Percentiles rank a stretch among this genome's conserved stretches.
Conservation (phyloP, 2,888 invertebrate species). For the Xestia ashworthii region DNA sequence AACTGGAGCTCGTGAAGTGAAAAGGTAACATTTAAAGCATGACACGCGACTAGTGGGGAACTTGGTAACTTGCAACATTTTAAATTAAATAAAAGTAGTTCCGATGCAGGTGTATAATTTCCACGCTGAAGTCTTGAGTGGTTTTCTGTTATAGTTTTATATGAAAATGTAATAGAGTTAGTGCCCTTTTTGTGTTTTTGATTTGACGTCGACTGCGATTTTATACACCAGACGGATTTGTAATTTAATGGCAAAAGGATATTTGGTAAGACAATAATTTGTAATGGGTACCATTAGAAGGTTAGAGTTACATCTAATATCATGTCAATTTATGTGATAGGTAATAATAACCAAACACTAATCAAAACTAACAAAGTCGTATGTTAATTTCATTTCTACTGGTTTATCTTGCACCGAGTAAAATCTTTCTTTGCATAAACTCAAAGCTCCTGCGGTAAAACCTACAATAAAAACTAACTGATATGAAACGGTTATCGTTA, state of each 20-base stretch:
- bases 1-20: constrained; percentile 65
- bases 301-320: neutral
- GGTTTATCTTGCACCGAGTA: neutral
- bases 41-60: constrained; percentile 59
- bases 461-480: constrained; percentile 43
- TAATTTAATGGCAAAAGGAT: neutral
- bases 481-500: constrained; percentile 50
- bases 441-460: constrained; percentile 1
- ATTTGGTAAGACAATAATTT: neutral
- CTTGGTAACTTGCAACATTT: constrained; percentile 54
- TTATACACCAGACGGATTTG: neutral
- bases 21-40: constrained; percentile 59
- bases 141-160: constrained; percentile 20
- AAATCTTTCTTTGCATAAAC: constrained; percentile 7
- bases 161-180: constrained; percentile 2
- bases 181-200: neutral
- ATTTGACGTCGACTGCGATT: neutral
- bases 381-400: neutral
- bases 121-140: constrained; percentile 30
- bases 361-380: neutral
- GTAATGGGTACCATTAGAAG: neutral
- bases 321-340: neutral
- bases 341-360: neutral
- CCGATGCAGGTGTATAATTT: constrained; percentile 42
- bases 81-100: constrained; percentile 47